Evolutionary conservation across 2,888 invertebrate genomes (phyloP).

Genomic region (Lysandra bellargus): DNA sequence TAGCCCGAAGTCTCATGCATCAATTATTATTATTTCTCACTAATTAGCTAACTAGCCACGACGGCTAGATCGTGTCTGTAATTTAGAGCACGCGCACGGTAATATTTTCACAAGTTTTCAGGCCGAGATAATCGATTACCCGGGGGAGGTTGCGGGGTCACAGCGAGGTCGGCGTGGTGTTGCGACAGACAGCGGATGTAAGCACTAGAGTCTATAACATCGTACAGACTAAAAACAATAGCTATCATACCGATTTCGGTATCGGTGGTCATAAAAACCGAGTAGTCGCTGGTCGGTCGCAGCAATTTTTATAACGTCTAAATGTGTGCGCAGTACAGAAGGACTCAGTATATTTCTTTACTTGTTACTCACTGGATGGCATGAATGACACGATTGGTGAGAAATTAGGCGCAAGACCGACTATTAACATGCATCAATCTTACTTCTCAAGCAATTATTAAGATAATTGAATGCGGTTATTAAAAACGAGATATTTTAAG

Average conservation of each 20-base stretch:
- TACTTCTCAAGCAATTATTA: too few species aligned
- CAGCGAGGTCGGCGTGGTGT: background rate
- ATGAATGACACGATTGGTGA: too few species aligned
- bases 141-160: background rate
- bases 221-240: background rate
- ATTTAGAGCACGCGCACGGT: background rate
- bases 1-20: background rate
- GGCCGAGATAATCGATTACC: constrained; percentile 6
- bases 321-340: too few species aligned
- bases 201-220: background rate
- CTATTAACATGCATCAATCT: too few species aligned
- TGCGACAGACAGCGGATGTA: background rate
- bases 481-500: too few species aligned
- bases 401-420: too few species aligned
- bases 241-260: background rate
- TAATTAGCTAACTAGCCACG: background rate
- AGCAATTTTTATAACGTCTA: too few species aligned
- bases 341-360: too few species aligned
- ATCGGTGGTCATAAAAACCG: background rate
- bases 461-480: too few species aligned
- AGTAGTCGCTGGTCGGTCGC: background rate
- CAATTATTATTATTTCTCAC: background rate
- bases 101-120: background rate
- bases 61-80: background rate
- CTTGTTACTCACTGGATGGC: too few species aligned